phyloP scores from a whole-genome alignment of 2,113 vertebrate species.

The Ammodramus savannarum region DNA sequence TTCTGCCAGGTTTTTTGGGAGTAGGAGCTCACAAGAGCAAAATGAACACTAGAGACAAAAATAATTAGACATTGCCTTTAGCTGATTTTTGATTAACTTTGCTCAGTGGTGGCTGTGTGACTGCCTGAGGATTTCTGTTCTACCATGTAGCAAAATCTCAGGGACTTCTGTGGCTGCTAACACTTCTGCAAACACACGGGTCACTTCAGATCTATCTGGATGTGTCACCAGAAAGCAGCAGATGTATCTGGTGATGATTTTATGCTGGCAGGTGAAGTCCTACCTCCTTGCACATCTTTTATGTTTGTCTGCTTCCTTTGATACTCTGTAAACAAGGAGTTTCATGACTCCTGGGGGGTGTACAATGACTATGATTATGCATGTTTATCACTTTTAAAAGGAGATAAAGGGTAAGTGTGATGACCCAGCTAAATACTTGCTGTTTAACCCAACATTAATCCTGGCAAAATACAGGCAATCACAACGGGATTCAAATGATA shows the following conservation, averaged over 20 bases:
- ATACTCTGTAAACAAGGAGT: not conserved
- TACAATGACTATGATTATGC: not conserved
- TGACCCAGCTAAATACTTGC: not conserved
- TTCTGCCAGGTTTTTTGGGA: not conserved
- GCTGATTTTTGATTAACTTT: not conserved
- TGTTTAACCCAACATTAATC: not conserved
- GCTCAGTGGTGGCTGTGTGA: not conserved
- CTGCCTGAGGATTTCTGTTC: not conserved
- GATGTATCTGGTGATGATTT: not conserved
- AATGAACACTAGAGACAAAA: not conserved
- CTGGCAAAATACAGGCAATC: not conserved
- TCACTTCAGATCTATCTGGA: not conserved
- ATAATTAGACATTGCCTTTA: not conserved
- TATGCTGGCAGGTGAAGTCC: not conserved
- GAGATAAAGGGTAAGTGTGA: not conserved
- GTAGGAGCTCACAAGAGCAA: not conserved
- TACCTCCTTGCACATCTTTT: not conserved
- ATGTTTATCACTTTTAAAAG: not conserved
- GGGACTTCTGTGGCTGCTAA: not conserved
- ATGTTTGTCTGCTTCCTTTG: not conserved
- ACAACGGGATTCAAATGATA: not conserved
- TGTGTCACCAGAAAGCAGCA: not conserved
- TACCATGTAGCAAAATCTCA: not conserved
- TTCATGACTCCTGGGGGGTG: not conserved
- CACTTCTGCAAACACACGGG: not conserved